These are phyloP conservation scores for Calosoma granatense DNA, from an alignment of 1,140 invertebrate species.

Conservation along the genomic window DNA sequence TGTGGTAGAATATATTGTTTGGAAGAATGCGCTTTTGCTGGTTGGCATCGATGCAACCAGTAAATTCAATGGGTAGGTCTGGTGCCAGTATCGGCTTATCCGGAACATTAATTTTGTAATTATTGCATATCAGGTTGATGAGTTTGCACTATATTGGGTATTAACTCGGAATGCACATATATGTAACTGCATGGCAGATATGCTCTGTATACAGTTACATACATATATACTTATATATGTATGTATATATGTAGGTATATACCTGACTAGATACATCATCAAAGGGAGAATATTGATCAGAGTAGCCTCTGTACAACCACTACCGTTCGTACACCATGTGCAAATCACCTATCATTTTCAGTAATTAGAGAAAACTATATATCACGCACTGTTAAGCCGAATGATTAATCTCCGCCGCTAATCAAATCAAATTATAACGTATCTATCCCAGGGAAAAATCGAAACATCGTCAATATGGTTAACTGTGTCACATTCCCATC, in stretches of 20 bases:
- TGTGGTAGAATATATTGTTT: too few species aligned
- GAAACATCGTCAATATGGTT: too few species aligned
- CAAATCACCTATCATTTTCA: background rate
- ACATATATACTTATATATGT: background rate
- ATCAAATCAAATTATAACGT: too few species aligned
- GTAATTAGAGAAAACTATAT: background rate
- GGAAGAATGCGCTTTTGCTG: too few species aligned
- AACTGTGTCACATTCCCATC: too few species aligned
- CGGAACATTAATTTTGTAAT: background rate
- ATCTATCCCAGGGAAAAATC: too few species aligned
- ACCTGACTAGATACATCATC: background rate
- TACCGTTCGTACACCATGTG: background rate
- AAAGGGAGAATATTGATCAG: background rate
- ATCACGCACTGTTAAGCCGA: too few species aligned
- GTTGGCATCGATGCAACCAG: too few species aligned
- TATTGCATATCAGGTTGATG: background rate
- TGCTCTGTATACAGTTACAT: background rate
- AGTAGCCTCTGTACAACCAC: background rate
- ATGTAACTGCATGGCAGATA: too few species aligned
- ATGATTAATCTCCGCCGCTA: too few species aligned
- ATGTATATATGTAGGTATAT: background rate
- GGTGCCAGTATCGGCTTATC: background rate
- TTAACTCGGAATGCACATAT: background rate
- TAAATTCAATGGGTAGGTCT: too few species aligned
- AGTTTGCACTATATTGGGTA: background rate